Base-by-base conservation (phyloP, 2,888 invertebrate species). In the Melieria omissa region DNA sequence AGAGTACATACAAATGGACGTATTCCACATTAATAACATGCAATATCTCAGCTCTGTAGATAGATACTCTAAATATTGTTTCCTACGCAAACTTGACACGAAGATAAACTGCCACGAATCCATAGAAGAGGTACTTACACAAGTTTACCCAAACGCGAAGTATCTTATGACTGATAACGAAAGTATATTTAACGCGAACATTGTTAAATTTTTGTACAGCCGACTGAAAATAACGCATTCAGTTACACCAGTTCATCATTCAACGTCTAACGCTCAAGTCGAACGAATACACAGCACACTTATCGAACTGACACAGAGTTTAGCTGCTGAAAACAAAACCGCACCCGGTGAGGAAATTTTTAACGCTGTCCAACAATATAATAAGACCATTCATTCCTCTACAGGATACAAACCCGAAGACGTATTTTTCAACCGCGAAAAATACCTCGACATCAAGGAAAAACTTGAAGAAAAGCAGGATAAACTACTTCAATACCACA, bases 51-150 rank as follows among this genome's bases (percentile, higher is more conserved):
- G 65, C 12, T 49, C 52, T 29, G 41, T 57, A 44, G 42, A 45
- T 46, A 55, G 12, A 29, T 55, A 61, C 41, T 60, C 46, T 14
- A 61, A 71, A 54, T 61, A 66, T 29, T 62, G 29, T 66, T 71
- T 42, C 41, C 14, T 65, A 57, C 46, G 65, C 14, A 65, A 65
- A 65, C 55, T 65, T 42, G 45, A 55, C 14, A 65, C 54, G 12
- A 55, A 65, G 42, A 29, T 57, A 65, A 12, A 65, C 45, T 55
- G 44, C n/a, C 47, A 6, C 47, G 63, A 47, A 63, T 7, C 16
- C 47, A 66, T 71, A 64, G 71, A 71, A 54, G 66, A 71, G 66
- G 12, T 71, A 29, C 54, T 71, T 12, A 62, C 71, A 54, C 71
- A 71, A 47, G 57, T 62, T 55, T 72, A 67, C 63, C 72, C 67